Percentiles rank a stretch among this genome's conserved stretches.
Evolutionary conservation across 2,888 invertebrate genomes (phyloP).

Genomic region (Cistogaster globosa): DNA sequence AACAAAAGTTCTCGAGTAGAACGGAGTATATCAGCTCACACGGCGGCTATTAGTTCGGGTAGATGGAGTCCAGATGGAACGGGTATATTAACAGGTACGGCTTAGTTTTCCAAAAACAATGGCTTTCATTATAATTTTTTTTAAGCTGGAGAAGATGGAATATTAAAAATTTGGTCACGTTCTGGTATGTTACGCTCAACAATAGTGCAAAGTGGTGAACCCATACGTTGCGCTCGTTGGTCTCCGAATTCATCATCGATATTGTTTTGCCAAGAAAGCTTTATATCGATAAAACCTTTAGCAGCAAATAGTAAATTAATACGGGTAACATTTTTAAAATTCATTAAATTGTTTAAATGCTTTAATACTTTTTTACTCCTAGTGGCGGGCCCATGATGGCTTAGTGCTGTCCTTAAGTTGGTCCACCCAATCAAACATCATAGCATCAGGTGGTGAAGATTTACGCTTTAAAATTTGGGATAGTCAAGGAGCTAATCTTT

Average conservation of each 20-base stretch:
- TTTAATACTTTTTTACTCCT: conserved; percentile 48
- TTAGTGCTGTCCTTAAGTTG: conserved; percentile 95
- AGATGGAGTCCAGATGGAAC: conserved; percentile 98
- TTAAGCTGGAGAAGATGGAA: conserved; percentile 97
- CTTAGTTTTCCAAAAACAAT: not conserved
- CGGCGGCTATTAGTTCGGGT: conserved; percentile 93
- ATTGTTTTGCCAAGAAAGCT: conserved; percentile 87
- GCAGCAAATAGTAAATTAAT: conserved; percentile 89
- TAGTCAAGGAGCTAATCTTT: conserved; percentile 93
- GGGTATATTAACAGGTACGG: conserved; percentile 88
- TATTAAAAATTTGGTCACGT: conserved; percentile 98
- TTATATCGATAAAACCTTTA: conserved; percentile 88
- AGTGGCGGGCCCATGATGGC: conserved; percentile 99
- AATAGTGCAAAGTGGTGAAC: conserved; percentile 91
- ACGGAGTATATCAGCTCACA: conserved; percentile 95
- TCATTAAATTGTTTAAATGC: not conserved
- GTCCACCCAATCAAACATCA: conserved; percentile 95
- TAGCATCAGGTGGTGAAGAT: conserved; percentile 98
- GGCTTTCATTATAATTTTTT: not conserved
- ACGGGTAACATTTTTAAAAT: conserved; percentile 84
- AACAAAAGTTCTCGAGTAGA: conserved; percentile 96
- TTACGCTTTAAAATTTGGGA: conserved; percentile 95
- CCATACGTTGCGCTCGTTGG: conserved; percentile 94
- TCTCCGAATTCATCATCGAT: conserved; percentile 88
- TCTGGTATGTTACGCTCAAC: conserved; percentile 96